Evolutionary conservation across 2,888 invertebrate genomes (phyloP), one percentile per base, ranked within the genome.

Genomic region (Tortrix viridana): DNA sequence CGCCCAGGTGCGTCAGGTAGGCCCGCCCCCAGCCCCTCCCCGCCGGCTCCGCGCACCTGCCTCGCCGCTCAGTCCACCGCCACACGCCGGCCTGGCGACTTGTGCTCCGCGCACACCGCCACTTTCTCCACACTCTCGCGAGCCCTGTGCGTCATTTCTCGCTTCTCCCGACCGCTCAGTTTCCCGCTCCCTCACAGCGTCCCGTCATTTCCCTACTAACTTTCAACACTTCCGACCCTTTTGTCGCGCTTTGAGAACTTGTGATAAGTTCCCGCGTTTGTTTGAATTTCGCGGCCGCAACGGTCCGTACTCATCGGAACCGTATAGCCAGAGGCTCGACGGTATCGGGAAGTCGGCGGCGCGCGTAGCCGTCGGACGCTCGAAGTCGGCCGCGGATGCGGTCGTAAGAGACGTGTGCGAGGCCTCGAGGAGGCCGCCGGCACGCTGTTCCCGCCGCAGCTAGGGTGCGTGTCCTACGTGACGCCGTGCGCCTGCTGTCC

Each of bases 361-460:
- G 76, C 75, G 76, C 67, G 83, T 81, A 67, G 84, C 88, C 87
- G 91, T 89, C 86, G 85, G 81, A 76, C 79, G 81, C 73, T 81
- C 73, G 83, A 79, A 80, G 84, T 85, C 84, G 86, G 89, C 89
- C 86, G 90, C 77, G 86, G 84, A 89, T 90, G 91, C 89, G 90
- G 88, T 89, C 88, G 88, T 90, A 77, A 89, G 87, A 87, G 83
- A 85, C 85, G 85, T 74, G 86, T 84, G 81, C 83, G 80, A 88
- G 92, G 92, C 91, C 91, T 91, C 92, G 71, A 78, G 85, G 91
- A 91, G 92, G 91, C 90, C 91, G 91, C 90, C 91, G 89, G 81
- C 92, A 91, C 91, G 90, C 91, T 92, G 92, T 92, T 92, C 89
- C 88, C 91, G 86, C 91, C 91, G 92, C 92, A 90, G 92, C 88